Evolutionary conservation across 2,888 invertebrate species (phyloP).

Genomic region (Oxytorus armatus): DNA sequence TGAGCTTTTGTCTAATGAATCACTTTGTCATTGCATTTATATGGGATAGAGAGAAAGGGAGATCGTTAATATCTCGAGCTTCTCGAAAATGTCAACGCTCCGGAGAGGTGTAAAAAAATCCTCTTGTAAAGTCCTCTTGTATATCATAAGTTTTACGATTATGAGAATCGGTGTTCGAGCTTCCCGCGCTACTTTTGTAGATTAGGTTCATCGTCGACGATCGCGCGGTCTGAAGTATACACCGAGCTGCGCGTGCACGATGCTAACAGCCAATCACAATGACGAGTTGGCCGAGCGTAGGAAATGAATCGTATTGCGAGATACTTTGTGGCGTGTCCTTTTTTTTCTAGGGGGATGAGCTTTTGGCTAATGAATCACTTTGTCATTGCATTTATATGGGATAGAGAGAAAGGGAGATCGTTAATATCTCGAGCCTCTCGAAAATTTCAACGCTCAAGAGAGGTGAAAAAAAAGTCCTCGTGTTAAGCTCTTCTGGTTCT

Average conservation of each 20-base stretch:
- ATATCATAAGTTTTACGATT: too few species aligned
- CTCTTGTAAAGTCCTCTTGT: conserved; percentile 19
- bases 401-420: not conserved
- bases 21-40: conserved; percentile 24
- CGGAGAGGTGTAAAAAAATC: not conserved
- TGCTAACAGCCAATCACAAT: too few species aligned
- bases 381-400: conserved; percentile 32
- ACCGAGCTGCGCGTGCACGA: too few species aligned
- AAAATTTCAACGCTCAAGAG: not conserved
- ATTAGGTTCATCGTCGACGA: too few species aligned
- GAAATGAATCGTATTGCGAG: too few species aligned
- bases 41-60: conserved; percentile 1
- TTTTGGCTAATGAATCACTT: conserved; percentile 15
- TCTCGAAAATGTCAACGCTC: not conserved
- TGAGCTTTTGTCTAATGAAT: conserved; percentile 22
- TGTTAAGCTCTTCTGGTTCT: conserved; percentile 29
- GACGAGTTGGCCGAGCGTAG: too few species aligned
- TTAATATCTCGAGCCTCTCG: not conserved
- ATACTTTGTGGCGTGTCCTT: too few species aligned
- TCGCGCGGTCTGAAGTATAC: too few species aligned
- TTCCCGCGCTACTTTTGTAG: too few species aligned
- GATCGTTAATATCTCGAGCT: conserved; percentile 2
- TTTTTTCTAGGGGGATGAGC: too few species aligned
- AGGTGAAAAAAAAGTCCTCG: not conserved
- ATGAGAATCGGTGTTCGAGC: too few species aligned